Base-by-base conservation (phyloP, 2,113 vertebrate species). In the Phainopepla nitens region DNA sequence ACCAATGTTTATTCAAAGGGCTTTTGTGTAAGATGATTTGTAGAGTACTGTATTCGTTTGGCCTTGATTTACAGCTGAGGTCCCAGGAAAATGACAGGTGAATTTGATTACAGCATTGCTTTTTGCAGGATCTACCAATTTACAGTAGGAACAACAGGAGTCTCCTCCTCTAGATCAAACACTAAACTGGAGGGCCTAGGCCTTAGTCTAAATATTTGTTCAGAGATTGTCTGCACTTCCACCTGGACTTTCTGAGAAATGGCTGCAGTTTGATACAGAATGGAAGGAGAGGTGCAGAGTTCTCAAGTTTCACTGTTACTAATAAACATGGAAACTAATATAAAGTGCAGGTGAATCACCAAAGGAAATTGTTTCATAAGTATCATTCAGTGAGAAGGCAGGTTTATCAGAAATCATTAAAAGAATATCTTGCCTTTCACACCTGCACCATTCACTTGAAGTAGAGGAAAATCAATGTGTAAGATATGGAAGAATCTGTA, bases 171-270 rank as follows among this genome's bases (percentile, higher is more conserved):
- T 70, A 95, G 75, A 89, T 88, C 90, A 97, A 96, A 96, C 80
- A 95, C 75, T 93, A 88, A 92, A 92, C 42, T 78, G 35, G 57
- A 94, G 64, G 75, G 44, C 73, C 68, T 88, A 89, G 82, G 92
- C 82, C 25, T 87, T 68, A 94, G 35, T 95, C 54, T 96, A 72
- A 96, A 92, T 94, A 89, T 97, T 98, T 97, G 86, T 89, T 93
- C 69, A 91, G 88, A 94, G 70, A 53, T 60, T 79, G 82, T 81
- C 95, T 95, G 81, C 81, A 44, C 50, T 96, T 90, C 84, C 65
- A 94, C 78, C 57, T 13, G 9, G 82, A 71, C 42, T 89, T 88
- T 92, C 60, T 81, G 73, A 75, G 81, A 87, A 95, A 93, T 68
- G 66, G 66, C 58, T 92, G 71, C 68, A 87, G 84, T 91, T 89